Conservation (phyloP, 2,113 vertebrate genomes). For the Sinocyclocheilus rhinocerous region DNA sequence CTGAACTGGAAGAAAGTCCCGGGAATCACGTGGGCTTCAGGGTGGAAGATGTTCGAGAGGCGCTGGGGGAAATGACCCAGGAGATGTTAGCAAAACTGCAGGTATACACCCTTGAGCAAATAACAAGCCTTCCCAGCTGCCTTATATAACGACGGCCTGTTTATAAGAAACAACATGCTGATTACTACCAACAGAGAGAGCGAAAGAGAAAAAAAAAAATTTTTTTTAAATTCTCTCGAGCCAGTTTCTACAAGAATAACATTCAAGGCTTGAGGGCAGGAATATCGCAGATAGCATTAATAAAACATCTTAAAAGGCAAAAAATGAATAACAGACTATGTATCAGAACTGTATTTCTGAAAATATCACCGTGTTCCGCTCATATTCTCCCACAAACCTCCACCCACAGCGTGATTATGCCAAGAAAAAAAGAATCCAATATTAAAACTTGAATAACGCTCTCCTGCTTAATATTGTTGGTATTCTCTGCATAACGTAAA, state of each 20-base stretch:
- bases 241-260: constrained; percentile 2
- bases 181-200: constrained; percentile 2
- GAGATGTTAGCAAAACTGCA: constrained; percentile 73
- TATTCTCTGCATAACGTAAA: constrained; percentile 54
- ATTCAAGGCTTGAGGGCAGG: constrained; percentile 18
- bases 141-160: neutral
- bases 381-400: constrained; percentile 44
- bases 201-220: neutral
- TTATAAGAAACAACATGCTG: constrained; percentile 2
- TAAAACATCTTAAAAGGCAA: constrained; percentile 10
- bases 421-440: constrained; percentile 43
- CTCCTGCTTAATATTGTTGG: constrained; percentile 47
- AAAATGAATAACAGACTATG: constrained; percentile 34
- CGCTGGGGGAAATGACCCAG: constrained; percentile 65
- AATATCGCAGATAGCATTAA: constrained; percentile 27
- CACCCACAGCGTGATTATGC: constrained; percentile 43
- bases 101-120: constrained; percentile 66
- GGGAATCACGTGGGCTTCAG: constrained; percentile 52
- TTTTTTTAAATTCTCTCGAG: neutral
- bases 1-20: neutral
- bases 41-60: constrained; percentile 71
- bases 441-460: constrained; percentile 55
- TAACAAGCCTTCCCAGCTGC: neutral
- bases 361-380: constrained; percentile 49
- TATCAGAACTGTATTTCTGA: constrained; percentile 10